phyloP scores from a whole-genome alignment of 2,113 vertebrate species.

The Indicator maculatus region DNA sequence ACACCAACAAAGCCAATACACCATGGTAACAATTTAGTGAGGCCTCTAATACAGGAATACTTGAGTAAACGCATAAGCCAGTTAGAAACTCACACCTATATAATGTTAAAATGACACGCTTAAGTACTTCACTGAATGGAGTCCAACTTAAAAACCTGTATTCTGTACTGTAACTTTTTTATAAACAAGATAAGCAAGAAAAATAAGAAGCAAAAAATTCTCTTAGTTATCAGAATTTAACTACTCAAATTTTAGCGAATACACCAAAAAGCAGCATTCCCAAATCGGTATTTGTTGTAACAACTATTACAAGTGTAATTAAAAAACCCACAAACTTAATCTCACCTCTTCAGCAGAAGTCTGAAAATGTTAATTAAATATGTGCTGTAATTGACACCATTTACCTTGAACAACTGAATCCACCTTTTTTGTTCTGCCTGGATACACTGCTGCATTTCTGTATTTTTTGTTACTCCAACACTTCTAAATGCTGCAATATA shows the following conservation, averaged over 20 bases:
- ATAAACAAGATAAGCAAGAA: background rate
- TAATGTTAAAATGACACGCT: background rate
- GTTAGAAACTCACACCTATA: background rate
- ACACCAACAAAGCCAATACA: background rate
- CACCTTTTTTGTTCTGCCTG: constrained; percentile 93
- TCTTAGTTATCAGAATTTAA: background rate
- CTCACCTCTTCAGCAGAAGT: background rate
- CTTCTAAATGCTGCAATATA: constrained; percentile 92
- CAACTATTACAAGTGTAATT: background rate
- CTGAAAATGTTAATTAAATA: background rate
- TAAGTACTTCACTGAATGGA: background rate
- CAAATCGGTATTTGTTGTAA: background rate
- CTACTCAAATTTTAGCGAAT: background rate
- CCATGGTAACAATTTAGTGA: background rate
- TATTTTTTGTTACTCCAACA: constrained; percentile 88
- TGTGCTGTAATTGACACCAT: background rate
- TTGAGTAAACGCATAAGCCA: background rate
- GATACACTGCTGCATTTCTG: constrained; percentile 88
- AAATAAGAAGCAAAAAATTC: background rate
- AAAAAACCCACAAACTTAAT: background rate
- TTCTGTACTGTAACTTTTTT: background rate
- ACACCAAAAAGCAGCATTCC: background rate
- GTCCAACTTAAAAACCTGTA: background rate
- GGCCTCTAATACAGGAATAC: background rate
- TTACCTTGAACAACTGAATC: constrained; percentile 97